Conservation (phyloP, 1,140 invertebrate genomes). For the Coenobita brevimanus region DNA sequence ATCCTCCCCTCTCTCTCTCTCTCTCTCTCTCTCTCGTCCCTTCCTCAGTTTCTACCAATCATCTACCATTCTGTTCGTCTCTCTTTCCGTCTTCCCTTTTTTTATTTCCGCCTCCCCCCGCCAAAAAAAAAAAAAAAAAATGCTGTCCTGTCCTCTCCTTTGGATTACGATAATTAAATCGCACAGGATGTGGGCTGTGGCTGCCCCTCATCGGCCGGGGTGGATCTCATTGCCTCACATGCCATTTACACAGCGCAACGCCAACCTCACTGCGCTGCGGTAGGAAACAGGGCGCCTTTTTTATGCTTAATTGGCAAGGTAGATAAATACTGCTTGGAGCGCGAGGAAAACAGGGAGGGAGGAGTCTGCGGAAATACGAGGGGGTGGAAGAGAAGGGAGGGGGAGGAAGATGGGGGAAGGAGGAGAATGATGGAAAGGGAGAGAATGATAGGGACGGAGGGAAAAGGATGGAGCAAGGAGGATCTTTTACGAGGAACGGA, state of each 20-base stretch:
- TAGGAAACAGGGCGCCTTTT: slow-evolving; percentile 1
- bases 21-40: neutral
- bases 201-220: neutral
- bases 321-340: neutral
- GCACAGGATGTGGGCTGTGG: slow-evolving; percentile 42
- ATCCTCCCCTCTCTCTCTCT: neutral
- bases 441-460: neutral
- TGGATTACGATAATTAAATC: slow-evolving; percentile 47
- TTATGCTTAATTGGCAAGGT: slow-evolving; percentile 1
- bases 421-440: too few relatives aligned
- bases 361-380: too few relatives aligned
- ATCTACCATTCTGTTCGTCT: neutral
- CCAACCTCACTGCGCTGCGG: neutral
- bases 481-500: neutral
- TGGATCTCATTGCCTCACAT: slow-evolving; percentile 16
- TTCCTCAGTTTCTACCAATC: neutral
- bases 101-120: neutral
- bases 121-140: too few relatives aligned
- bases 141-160: slow-evolving; percentile 5
- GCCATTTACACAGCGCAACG: slow-evolving; percentile 18
- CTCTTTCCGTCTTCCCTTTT: neutral
- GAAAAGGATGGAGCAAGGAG: neutral
- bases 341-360: too few relatives aligned
- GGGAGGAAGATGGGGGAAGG: too few relatives aligned
- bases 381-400: neutral